Evolutionary conservation across 2,797 vertebrate species (phyloP), one percentile per base, ranked within the genome.

Genomic region (Manis javanica): DNA sequence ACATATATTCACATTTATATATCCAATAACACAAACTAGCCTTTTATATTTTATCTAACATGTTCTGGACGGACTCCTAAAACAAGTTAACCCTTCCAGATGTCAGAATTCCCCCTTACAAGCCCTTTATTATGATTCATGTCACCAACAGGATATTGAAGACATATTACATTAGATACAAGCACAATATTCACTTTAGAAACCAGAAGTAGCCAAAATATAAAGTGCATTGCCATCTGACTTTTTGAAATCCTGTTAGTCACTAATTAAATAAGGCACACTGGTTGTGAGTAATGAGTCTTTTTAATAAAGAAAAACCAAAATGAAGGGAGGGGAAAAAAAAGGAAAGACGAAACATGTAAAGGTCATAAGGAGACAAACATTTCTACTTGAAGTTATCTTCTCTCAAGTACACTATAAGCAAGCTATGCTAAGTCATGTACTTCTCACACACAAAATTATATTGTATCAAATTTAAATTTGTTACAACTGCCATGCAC

Each of bases 381-480:
- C 84, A 96, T 95, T 97, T 97, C 91, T 91, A 90, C 89, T 24
- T 92, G 88, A 98, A 98, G 97, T 64, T 95, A 97, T 89, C 98
- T 98, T 90, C 97, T 98, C 85, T 94, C 93, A 98, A 98, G 98
- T 2, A 5, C 90, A 98, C 89, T 97, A 97, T 46, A 96, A 92
- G 92, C 96, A 98, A 98, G 97, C 96, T 84, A 46, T 92, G 98
- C 97, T 96, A 97, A 97, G 95, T 96, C 98, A 97, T 98, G 97
- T 97, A 96, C 90, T 98, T 98, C 98, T 97, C 97, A 88, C 90
- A 98, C 87, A 98, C 96, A 97, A 97, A 97, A 96, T 97, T 97
- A 97, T 97, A 97, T 94, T 98, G 98, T 98, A 98, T 98, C 98
- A 98, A 98, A 98, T 98, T 98, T 96, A 98, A 98, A 98, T 98